phyloP scores from a whole-genome alignment of 2,797 vertebrate species.

The Micrastur ruficollis region DNA sequence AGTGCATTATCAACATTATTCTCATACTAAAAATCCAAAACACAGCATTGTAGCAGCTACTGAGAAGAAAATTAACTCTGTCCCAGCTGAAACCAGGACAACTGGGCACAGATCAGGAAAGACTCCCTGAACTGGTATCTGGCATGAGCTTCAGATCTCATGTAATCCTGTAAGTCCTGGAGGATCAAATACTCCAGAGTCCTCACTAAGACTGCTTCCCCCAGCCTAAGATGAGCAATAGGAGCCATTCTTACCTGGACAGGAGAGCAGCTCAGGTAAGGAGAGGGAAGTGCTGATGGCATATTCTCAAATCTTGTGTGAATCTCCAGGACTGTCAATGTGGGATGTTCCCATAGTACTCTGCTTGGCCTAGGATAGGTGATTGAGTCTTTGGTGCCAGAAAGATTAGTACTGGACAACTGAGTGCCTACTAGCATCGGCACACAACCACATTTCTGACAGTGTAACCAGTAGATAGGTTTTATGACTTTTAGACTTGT shows the following conservation, averaged over 20 bases:
- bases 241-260: background rate
- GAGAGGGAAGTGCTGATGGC: background rate
- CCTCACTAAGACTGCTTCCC: background rate
- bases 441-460: background rate
- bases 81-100: too few relatives aligned
- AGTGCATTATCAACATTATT: too few relatives aligned
- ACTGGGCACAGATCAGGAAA: background rate
- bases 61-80: too few relatives aligned
- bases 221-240: background rate
- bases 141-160: background rate
- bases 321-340: background rate
- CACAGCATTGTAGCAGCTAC: too few relatives aligned
- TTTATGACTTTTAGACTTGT: background rate
- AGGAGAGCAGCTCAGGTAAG: background rate
- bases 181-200: background rate
- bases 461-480: background rate
- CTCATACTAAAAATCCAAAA: too few relatives aligned
- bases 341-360: fast-evolving
- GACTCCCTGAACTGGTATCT: background rate
- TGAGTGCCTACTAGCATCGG: background rate
- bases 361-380: background rate
- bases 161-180: background rate
- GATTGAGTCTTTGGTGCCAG: background rate
- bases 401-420: background rate
- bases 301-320: background rate